Base-by-base conservation (phyloP, 2,888 invertebrate genomes). In the Teleiodes luculella region DNA sequence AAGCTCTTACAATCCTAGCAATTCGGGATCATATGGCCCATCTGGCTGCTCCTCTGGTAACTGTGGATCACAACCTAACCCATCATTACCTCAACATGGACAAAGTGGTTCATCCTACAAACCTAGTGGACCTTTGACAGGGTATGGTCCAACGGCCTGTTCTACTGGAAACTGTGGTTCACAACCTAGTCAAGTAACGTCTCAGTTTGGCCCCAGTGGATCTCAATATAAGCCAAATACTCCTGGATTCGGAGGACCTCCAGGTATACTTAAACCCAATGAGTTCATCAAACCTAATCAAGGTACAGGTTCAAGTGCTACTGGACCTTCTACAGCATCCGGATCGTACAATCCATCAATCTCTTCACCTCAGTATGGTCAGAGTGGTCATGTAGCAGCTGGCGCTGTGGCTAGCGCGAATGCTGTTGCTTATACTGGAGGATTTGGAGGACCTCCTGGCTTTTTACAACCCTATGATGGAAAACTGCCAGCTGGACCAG, bases 391-490 rank as follows among this genome's bases (percentile, higher is more conserved):
- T 51, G 56, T 59, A 5, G 55, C 57, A 4, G 70, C 74, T 14
- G 60, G 57, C 31, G 76, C 78, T 11, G 57, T 63, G 3, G 76
- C 78, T 24, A 63, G 62, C 53, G 77, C 82, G 14, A 72, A 74
- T 49, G 74, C 79, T 7, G 69, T 74, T 28, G 73, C 70, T 35
- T 88, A 88, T 58, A 70, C 78, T 13, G 87, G 86, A 52, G 84
- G 88, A 13, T 89, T 89, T 61, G 86, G 87, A 35, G 89, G 86
- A 28, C 86, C 88, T 45, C 80, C 86, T 24, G 89, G 89, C n/a
- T 55, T 86, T 11, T 62, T 86, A 5, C 76, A 76, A 64, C 85
- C 89, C 1, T 77, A 72, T 57, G 66, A 68, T 54, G 79, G 77
- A 28, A 84, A 80, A 70, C 35, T 61, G 11, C 59, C 55, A 46